Percentiles rank a stretch among this genome's conserved stretches.
Evolutionary conservation across 1,140 invertebrate species (phyloP).

Genomic region (Whitmania pigra): DNA sequence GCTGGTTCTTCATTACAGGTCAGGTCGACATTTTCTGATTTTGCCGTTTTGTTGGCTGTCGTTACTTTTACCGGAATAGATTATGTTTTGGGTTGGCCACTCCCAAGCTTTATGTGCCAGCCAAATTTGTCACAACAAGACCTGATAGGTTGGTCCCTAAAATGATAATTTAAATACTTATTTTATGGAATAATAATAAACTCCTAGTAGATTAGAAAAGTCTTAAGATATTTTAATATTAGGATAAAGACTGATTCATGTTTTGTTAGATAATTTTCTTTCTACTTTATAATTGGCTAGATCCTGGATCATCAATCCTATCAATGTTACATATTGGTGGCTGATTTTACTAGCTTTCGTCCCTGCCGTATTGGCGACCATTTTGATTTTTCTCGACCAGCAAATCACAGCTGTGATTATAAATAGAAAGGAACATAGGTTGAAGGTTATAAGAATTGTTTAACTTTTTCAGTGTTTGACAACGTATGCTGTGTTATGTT

Average conservation of each 20-base stretch:
- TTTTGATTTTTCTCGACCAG: conserved; percentile 98
- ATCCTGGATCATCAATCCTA: conserved; percentile 22
- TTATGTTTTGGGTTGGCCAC: conserved; percentile 37
- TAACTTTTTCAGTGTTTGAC: too few species aligned
- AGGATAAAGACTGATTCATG: too few species aligned
- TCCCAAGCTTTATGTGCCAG: conserved; percentile 43
- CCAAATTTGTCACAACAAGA: conserved; percentile 22
- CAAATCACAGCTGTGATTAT: conserved; percentile 97
- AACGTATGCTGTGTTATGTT: too few species aligned
- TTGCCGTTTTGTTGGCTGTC: conserved; percentile 46
- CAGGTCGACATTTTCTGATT: conserved; percentile 42
- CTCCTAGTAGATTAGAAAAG: too few species aligned
- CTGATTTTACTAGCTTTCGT: conserved; percentile 64
- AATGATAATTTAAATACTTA: too few species aligned
- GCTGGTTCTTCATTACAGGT: conserved; percentile 25
- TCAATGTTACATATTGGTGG: conserved; percentile 56
- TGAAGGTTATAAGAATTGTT: conserved; percentile 47
- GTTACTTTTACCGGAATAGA: conserved; percentile 40
- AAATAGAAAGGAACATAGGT: conserved; percentile 93
- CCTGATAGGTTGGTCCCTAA: conserved; percentile 1
- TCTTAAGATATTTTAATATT: too few species aligned
- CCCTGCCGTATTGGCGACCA: conserved; percentile 87
- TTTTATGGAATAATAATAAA: too few species aligned
- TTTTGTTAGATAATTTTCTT: too few species aligned
- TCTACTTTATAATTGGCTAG: background rate